Evolutionary conservation across 2,113 vertebrate species (phyloP).

Genomic region (Prionailurus bengalensis): DNA sequence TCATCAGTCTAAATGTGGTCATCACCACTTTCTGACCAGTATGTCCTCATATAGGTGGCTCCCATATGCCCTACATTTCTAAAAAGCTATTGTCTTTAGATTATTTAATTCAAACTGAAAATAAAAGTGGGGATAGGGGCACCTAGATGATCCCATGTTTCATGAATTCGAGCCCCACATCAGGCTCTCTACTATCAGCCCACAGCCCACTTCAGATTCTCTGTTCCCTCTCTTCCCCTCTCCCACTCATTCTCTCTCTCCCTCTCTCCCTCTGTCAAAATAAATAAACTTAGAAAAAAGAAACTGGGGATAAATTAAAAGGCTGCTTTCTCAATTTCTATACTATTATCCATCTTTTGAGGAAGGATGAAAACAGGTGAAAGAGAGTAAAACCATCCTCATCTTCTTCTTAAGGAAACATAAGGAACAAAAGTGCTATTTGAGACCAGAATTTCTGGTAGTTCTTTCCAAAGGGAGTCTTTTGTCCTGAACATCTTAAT

Average conservation of each 20-base stretch:
- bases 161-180: no score
- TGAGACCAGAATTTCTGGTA: slow-evolving; percentile 3
- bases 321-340: background rate
- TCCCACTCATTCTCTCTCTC: no score
- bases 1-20: background rate
- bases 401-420: background rate
- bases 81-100: background rate
- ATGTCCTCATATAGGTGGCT: background rate
- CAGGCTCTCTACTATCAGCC: no score
- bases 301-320: background rate
- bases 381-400: background rate
- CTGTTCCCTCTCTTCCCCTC: no score
- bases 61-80: background rate
- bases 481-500: background rate
- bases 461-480: slow-evolving; percentile 13
- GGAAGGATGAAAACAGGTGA: background rate
- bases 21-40: background rate
- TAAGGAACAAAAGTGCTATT: background rate
- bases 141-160: no score
- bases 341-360: background rate
- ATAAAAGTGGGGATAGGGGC: background rate
- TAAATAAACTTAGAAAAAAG: no score
- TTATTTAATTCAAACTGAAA: background rate
- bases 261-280: no score
- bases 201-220: no score